Base-by-base conservation (phyloP, 2,888 invertebrate genomes). In the Netelia melanura region DNA sequence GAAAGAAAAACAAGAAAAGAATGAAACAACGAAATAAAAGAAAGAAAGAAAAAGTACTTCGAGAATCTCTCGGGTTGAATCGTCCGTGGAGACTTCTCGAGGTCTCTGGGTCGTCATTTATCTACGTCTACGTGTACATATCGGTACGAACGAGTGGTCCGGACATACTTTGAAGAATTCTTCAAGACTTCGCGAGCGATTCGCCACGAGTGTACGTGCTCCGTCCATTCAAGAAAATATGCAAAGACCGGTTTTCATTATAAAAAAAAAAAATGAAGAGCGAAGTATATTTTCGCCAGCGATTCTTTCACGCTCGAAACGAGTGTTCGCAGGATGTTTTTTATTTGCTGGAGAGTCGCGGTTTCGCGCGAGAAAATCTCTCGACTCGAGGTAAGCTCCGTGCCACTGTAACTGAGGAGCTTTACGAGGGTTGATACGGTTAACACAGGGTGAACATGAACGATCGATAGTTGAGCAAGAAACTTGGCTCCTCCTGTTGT, bases 21-120 rank as follows among this genome's bases (percentile, higher is more conserved):
- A 14, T 8, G n/a, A 17, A 9, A 58, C 21, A 58, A 58, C 2
- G 17, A 8, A 58, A 21, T 8, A 58, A 87, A 87, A 86, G 87
- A 89, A 89, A 88, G 88, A 89, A 88, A 90, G 89, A 88, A 86
- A 83, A 86, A 82, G 86, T 82, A 76, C 9, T n/a, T 44, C 17
- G 74, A 70, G 71, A 62, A 58, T 58, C 61, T 58, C 21, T 58
- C 21, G 17, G n/a, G 3, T 23, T 54, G 68, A 62, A 64, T 79
- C 71, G 79, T 79, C 56, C 17, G 54, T 64, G 17, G 9, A 0
- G 43, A 79, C 61, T 17, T 68, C 48, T 68, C 14, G 77, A 14
- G 78, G 79, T 79, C 79, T 71, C 17, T 79, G 71, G 71, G 79
- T 79, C 79, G 56, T n/a, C 52, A 52, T 64, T 64, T 58, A 58